These are phyloP conservation scores for Hiodon alosoides DNA, from an alignment of 2,113 vertebrate species.

Conservation along the genomic window DNA sequence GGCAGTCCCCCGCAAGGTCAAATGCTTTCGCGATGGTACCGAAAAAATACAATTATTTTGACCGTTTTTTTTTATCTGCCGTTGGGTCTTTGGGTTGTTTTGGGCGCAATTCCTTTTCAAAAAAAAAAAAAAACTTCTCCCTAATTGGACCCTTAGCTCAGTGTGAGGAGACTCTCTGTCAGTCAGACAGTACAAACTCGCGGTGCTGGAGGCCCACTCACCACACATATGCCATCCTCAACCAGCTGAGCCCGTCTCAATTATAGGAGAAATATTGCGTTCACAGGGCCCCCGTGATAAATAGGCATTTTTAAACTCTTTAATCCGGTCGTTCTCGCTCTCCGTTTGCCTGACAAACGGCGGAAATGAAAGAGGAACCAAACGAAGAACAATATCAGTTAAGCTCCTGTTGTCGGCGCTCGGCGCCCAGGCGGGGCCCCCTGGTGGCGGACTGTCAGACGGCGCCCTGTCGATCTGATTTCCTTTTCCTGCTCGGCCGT, in stretches of 20 bases:
- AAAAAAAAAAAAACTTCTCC: too few species aligned
- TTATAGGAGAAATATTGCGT: constrained; percentile 29
- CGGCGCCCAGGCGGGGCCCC: not conserved
- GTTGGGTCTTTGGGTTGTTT: not conserved
- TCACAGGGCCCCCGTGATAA: constrained; percentile 25
- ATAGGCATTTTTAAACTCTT: constrained; percentile 27
- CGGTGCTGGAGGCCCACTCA: not conserved
- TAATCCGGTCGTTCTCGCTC: constrained; percentile 22
- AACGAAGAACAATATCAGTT: constrained; percentile 24
- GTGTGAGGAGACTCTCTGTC: constrained; percentile 3
- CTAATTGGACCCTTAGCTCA: not conserved
- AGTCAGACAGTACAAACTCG: not conserved
- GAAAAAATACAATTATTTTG: not conserved
- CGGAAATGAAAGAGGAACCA: constrained; percentile 25
- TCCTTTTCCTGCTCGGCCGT: too few species aligned
- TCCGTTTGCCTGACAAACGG: constrained; percentile 24
- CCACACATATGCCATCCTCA: constrained; percentile 12
- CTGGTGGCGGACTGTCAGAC: not conserved
- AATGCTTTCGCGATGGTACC: constrained; percentile 34
- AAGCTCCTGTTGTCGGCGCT: too few species aligned
- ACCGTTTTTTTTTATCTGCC: not conserved
- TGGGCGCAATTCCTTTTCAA: not conserved
- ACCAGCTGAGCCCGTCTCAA: constrained; percentile 23
- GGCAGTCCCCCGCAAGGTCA: constrained; percentile 42
- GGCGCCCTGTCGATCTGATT: not conserved